Evolutionary conservation across 2,113 vertebrate species (phyloP), one percentile per base, ranked within the genome.

Genomic region (Pungitius pungitius): DNA sequence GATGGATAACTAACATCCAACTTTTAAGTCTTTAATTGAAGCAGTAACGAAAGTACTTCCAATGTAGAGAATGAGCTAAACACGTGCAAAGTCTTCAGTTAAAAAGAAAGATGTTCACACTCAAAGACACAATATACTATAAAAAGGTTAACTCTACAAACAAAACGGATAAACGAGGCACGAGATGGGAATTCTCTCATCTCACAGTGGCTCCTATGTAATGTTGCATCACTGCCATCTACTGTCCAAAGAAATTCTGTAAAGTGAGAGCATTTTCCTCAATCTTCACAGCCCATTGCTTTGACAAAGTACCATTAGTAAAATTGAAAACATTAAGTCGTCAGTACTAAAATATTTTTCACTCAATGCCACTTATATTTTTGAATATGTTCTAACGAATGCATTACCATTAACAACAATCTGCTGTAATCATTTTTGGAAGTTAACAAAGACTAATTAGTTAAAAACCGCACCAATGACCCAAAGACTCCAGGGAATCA

Each of bases 161-260:
- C 1, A 27, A 56, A 55, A 51, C 1, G 33, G 30, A 33, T 54
- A 24, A 11, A 22, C 0, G 40, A 5, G 11, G 49, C 40, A 30
- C 7, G 7, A 56, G 18, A 20, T 22, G 8, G 4, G 47, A n/a
- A 54, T 56, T 22, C 1, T 49, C 11, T 33, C 8, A 18, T 64
- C 18, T 1, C 18, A 54, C 14, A 73, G 17, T 33, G 26, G 22
- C 8, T 45, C 3, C 35, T 30, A 26, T 47, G 5, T 58, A 17
- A 18, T 33, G 65, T 62, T 57, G 42, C 57, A 33, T 40, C 61
- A 73, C 71, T 78, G 80, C 80, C 82, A 62, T 68, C 84, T 85
- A 45, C 35, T 80, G 82, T 80, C 59, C 37, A 37, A 80, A 51
- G 35, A 30, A 26, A 30, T 30, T n/a, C 11, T 18, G 20, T 35